A percentile compares a stretch with the other conserved stretches of the same genome.
Evolutionary conservation across 2,797 vertebrate genomes (phyloP).

Genomic region (Anas georgica): DNA sequence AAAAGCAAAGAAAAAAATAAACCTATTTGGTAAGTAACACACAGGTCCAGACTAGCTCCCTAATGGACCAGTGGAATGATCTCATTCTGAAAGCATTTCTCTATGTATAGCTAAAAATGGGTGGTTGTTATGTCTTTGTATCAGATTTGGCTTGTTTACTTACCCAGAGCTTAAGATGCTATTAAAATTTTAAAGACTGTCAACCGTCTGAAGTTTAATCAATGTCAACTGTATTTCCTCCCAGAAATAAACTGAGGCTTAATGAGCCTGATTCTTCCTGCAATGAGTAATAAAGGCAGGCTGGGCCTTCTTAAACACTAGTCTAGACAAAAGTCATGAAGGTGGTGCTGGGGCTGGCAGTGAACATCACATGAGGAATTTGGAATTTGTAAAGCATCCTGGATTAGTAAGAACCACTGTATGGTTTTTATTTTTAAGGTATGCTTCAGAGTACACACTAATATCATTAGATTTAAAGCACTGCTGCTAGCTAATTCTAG

Average conservation of each 20-base stretch:
- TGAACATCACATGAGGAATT: not conserved
- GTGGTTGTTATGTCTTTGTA: not conserved
- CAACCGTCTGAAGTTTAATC: slow-evolving; percentile 1
- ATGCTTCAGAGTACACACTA: not conserved
- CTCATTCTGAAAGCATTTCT: not conserved
- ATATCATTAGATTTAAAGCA: not conserved
- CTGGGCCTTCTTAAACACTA: not conserved
- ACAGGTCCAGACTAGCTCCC: not conserved
- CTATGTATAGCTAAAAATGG: not conserved
- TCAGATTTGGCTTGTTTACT: slow-evolving; percentile 6
- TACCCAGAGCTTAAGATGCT: not conserved
- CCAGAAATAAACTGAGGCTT: not conserved
- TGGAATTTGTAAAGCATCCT: not conserved
- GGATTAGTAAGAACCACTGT: not conserved
- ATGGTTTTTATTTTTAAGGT: not conserved
- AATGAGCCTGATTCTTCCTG: not conserved
- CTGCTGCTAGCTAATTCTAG: not conserved
- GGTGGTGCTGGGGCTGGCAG: not conserved
- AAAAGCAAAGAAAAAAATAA: not conserved
- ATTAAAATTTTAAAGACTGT: slow-evolving; percentile 5
- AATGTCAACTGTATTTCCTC: not conserved
- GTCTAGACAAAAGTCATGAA: not conserved
- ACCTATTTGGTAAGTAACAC: not conserved
- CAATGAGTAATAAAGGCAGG: not conserved
- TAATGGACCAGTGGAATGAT: not conserved